Evolutionary conservation across 2,113 vertebrate genomes (phyloP), one percentile per base, ranked within the genome.

Genomic region (Anthoscopus minutus): DNA sequence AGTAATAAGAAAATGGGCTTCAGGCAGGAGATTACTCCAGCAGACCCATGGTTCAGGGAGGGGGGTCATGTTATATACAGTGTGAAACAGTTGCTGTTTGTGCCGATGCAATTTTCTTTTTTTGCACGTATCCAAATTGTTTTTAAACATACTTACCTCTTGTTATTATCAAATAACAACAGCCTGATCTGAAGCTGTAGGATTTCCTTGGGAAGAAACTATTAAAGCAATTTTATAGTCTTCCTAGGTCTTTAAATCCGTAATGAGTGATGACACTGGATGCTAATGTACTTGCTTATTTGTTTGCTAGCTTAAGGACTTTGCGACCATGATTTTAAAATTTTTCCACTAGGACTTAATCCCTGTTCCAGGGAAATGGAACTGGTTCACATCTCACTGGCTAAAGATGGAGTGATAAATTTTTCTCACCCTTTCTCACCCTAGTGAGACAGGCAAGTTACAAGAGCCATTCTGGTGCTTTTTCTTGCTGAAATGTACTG

Each of bases 241-340:
- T 74, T 67, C 30, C 10, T 7, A 62, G 27, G 23, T 67, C 38
- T 71, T 92, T 67, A 88, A 87, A 93, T 71, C 15, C 21, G 42
- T 48, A 15, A 48, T 61, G 70, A 74, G 72, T 37, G 20, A 61
- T 2, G 2, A 45, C 33, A 51, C 18, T 45, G 11, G 4, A 65
- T 94, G 56, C 47, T 81, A 28, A 19, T 48, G 37, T 54, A 15
- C 18, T 92, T 61, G 44, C 23, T 94, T 47, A 47, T 77, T 86
- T 73, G 28, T 83, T 94, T 87, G 60, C 23, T 93, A 62, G 25
- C 38, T 79, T 66, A 87, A 85, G 53, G 30, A 87, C n/a, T 78
- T 25, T 70, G 65, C 0, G 0, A 67, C 15, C 10, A 28, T 40
- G 40, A 81, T 16, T 60, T 28, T 38, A 60, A 86, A 38, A 4